Evolutionary conservation across 2,888 invertebrate species (phyloP).

Genomic region (Entomobrya proxima): DNA sequence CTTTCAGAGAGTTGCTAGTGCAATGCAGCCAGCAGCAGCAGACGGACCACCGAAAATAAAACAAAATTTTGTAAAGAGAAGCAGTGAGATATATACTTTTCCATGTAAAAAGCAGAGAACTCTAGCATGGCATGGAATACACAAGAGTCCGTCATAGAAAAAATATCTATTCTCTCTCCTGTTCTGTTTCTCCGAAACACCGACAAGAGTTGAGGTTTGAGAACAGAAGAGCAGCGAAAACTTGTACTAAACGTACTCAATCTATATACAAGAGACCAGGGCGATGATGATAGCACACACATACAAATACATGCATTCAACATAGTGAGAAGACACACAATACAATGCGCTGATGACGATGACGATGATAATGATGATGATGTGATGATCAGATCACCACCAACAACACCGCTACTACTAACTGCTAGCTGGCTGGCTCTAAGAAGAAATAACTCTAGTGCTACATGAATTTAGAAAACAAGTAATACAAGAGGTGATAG

Average conservation of each 20-base stretch:
- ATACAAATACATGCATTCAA: background rate
- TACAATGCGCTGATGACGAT: too few relatives aligned
- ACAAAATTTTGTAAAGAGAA: conserved; percentile 20
- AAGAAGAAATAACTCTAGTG: too few relatives aligned
- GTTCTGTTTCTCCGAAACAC: conserved; percentile 29
- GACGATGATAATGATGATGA: conserved; percentile 15
- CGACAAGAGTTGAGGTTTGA: background rate
- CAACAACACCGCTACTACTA: background rate
- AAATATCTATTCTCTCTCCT: background rate
- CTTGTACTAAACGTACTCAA: conserved; percentile 12
- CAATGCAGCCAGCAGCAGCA: background rate
- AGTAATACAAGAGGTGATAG: too few relatives aligned
- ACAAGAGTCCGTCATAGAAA: background rate
- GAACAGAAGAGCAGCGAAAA: background rate
- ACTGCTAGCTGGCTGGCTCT: background rate
- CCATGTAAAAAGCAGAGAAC: conserved; percentile 1
- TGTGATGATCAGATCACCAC: conserved; percentile 34
- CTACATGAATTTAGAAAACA: too few relatives aligned
- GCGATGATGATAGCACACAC: background rate
- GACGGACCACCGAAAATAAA: conserved; percentile 22
- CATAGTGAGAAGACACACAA: conserved; percentile 19
- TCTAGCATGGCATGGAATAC: background rate
- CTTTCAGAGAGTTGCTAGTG: background rate
- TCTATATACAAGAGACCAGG: too few relatives aligned
- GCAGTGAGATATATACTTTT: background rate